Evolutionary conservation across 2,113 vertebrate species (phyloP).

Genomic region (Bos indicus): DNA sequence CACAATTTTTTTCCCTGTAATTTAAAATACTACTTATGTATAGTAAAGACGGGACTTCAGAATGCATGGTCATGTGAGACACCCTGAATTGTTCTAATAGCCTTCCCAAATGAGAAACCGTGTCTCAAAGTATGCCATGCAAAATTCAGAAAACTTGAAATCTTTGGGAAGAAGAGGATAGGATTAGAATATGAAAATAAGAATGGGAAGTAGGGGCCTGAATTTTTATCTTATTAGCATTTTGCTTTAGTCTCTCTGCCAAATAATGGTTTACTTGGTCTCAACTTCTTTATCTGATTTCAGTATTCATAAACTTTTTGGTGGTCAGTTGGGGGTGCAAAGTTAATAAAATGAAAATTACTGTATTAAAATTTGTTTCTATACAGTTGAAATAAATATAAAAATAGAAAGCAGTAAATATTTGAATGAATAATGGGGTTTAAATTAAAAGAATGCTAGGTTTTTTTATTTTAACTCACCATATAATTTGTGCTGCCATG

Average conservation of each 20-base stretch:
- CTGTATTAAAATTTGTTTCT: neutral
- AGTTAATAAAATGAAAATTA: slow-evolving; percentile 33
- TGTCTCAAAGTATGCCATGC: neutral
- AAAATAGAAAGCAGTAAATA: slow-evolving; percentile 20
- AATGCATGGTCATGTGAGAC: neutral
- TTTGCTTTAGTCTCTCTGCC: neutral
- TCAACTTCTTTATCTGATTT: neutral
- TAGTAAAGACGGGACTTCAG: slow-evolving; percentile 19
- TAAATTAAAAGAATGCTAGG: slow-evolving; percentile 26
- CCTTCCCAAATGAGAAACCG: neutral
- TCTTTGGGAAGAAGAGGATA: neutral
- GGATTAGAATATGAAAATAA: slow-evolving; percentile 29
- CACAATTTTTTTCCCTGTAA: slow-evolving; percentile 31
- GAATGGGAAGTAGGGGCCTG: neutral
- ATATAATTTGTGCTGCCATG: slow-evolving; percentile 6
- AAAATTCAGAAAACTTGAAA: slow-evolving; percentile 32
- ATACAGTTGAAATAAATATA: neutral
- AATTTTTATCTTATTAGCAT: neutral
- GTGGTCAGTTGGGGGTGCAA: neutral
- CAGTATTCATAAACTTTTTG: slow-evolving; percentile 26
- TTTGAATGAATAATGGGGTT: neutral
- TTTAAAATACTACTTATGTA: neutral
- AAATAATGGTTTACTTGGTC: neutral
- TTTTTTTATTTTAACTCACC: neutral
- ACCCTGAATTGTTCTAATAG: neutral